Evolutionary conservation across 2,888 invertebrate genomes (phyloP).

Genomic region (Melanargia galathea): DNA sequence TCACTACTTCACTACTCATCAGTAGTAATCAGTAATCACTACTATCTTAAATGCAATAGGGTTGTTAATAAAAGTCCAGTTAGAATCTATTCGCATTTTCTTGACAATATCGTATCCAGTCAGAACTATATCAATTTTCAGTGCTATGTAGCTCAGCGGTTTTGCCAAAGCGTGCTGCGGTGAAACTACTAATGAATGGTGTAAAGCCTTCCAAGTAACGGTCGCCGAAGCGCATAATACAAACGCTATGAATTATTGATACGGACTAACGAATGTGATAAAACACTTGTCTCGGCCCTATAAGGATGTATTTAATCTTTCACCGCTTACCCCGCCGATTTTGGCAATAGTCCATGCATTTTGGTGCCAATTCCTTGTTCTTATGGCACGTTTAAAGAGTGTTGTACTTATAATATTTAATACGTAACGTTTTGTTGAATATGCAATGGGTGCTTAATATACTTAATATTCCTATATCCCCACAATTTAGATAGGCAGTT

Average conservation of each 20-base stretch:
- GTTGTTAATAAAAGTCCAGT: too few species aligned
- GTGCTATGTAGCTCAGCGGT: constrained; percentile 76
- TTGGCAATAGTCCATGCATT: constrained; percentile 50
- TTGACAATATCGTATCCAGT: constrained; percentile 42
- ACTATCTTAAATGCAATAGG: too few species aligned
- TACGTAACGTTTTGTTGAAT: constrained; percentile 10
- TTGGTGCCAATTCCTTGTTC: constrained; percentile 40
- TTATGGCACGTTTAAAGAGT: constrained; percentile 32
- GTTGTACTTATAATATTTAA: constrained; percentile 34
- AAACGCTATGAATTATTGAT: constrained; percentile 78
- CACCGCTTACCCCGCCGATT: constrained; percentile 49
- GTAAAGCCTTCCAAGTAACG: constrained; percentile 80
- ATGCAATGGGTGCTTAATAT: not conserved
- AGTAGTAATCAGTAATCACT: too few species aligned
- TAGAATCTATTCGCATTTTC: too few species aligned
- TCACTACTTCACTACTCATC: too few species aligned
- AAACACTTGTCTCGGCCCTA: constrained; percentile 73
- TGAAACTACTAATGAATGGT: constrained; percentile 77
- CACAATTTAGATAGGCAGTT: too few species aligned
- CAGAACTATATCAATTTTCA: constrained; percentile 44
- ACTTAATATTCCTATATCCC: too few species aligned
- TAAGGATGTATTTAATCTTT: constrained; percentile 63
- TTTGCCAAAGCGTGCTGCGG: constrained; percentile 79
- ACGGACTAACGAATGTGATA: constrained; percentile 71
- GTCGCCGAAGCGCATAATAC: constrained; percentile 75